Percentiles rank a stretch among this genome's conserved stretches.
These are phyloP conservation scores for Dryobota labecula DNA, from an alignment of 2,888 invertebrate genomes.

Conservation along the genomic window DNA sequence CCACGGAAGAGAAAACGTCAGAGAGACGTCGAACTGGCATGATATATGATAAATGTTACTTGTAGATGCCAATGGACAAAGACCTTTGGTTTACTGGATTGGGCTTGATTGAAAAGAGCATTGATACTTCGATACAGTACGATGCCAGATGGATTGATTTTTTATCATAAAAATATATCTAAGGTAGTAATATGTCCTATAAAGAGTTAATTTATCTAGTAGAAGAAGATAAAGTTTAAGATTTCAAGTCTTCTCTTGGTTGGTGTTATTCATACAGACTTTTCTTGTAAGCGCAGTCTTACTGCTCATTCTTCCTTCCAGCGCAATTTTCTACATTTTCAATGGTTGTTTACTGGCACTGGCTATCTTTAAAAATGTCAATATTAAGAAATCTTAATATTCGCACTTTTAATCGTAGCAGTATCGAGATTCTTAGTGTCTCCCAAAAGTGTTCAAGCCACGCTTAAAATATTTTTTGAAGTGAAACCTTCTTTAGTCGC, in stretches of 20 bases:
- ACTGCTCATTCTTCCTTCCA: no score
- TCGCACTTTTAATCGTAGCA: no score
- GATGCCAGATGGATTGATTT: not conserved
- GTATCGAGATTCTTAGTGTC: no score
- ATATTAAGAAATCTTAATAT: not conserved
- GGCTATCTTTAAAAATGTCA: not conserved
- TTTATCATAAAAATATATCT: not conserved
- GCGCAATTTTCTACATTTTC: not conserved
- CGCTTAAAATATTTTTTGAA: not conserved
- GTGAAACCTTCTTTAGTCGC: no score
- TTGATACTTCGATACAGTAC: not conserved
- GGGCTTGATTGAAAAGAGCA: constrained; percentile 21
- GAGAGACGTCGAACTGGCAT: constrained; percentile 84
- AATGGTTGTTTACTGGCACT: not conserved
- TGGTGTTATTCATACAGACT: not conserved
- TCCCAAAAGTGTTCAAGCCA: no score
- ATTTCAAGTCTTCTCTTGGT: not conserved
- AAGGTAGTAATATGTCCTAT: not conserved
- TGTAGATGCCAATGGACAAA: constrained; percentile 71
- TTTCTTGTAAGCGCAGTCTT: not conserved
- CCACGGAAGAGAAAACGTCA: constrained; percentile 86
- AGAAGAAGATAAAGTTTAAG: not conserved
- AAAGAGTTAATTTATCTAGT: not conserved
- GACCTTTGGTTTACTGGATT: constrained; percentile 68
- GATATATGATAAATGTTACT: constrained; percentile 89